Base-by-base conservation (phyloP, 1,140 invertebrate genomes). In the Drosophila triauraria region DNA sequence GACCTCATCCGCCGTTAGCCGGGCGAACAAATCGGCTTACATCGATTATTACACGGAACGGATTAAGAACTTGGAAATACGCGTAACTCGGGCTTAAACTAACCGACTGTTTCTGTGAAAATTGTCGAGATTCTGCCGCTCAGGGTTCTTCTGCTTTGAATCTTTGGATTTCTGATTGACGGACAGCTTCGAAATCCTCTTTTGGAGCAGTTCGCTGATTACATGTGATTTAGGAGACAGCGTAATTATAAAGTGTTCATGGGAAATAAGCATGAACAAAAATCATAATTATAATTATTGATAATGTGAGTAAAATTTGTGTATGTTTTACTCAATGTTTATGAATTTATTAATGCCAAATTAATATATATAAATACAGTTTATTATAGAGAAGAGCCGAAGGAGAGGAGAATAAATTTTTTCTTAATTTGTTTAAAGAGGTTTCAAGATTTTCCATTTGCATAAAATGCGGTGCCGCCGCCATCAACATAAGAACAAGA, bases 401-500 rank as follows among this genome's bases (percentile, higher is more conserved):
- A 46, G 25, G n/a, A 44, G 46, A 40, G 56, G 53, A 79, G 79
- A 74, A 88, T 90, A 86, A 75, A 86, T 86, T 65, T 64, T 68
- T 80, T 60, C 63, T 81, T 88, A 90, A 88, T 88, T 84, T 75
- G 78, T 82, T 87, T 72, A 69, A 81, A 81, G 67, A 71, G 71
- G 68, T 87, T 80, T 79, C 74, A 67, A 71, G 82, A 76, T 85
- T 88, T 87, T 90, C 70, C 85, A 88, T 88, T 88, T 84, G 84
- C 84, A 88, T 88, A 88, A 86, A 84, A 88, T 80, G 62, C 71
- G 44, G 57, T 48, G 76, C 60, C 48, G 40, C 30, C 30, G 50
- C 63, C 57, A 61, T 47, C 40, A n/a, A 47, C 43, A 42, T 13
- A 38, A 40, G 47, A 70, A 74, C 70, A 32, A 74, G 70, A 74